Base-by-base conservation (phyloP, 2,113 vertebrate genomes). In the Dasyurus viverrinus region DNA sequence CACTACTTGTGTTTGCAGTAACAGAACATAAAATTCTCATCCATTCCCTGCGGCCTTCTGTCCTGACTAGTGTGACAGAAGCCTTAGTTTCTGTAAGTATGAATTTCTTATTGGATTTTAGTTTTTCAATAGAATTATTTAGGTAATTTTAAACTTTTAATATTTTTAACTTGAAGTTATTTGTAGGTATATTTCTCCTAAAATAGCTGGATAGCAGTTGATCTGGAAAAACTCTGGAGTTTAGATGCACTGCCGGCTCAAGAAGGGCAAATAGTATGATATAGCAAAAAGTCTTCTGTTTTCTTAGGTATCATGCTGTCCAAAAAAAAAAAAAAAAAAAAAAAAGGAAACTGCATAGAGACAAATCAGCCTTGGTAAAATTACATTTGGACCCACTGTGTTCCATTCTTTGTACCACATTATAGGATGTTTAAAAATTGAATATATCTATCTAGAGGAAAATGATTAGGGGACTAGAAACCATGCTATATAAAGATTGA, bases 1-100 rank as follows among this genome's bases (percentile, higher is more conserved):
- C 99, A 57, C 98, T 99, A 90, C 98, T 99, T 92, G 99, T 99
- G 11, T 99, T 99, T 98, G 99, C 99, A 9, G 99, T 99, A 96
- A 99, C 99, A 0, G 99, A 99, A 95, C 99, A 99, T 98, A 99
- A 99, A 98, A 99, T 99, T 98, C 99, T 99, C 97, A 99, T 99
- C 96, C 99, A 99, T 97, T 99, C 99, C 2, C 96, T 99, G 90
- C 99, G 99, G 48, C 99, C 99, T 11, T 99, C 99, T 24, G 99
- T 99, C 93, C 99, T 99, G 91, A 99, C 99, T 2, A 99, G 99
- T 95, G 99, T 99, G 93, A 99, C 99, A 7, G 99, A 99, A 98
- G 99, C 99, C 30, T 98, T 99, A 92, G 99, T 99, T 93, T 99
- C 99, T 95, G 99, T 99, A 98, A 99, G 99, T 99, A 92, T 93